These are phyloP conservation scores for Cephus spinipes DNA, from an alignment of 2,888 invertebrate genomes.

Conservation along the genomic window DNA sequence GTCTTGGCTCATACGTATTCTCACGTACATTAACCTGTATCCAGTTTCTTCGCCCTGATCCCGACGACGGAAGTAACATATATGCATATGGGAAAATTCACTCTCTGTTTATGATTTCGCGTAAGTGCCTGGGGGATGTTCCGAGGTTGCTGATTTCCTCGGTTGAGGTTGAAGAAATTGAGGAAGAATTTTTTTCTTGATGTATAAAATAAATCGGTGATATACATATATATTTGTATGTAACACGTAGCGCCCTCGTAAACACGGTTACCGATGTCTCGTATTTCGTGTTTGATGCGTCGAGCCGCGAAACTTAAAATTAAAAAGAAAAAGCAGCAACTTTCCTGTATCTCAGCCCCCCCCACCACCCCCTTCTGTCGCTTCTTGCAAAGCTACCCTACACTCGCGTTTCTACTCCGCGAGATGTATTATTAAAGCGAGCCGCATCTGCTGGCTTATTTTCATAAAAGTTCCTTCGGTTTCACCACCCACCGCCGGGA, in stretches of 20 bases:
- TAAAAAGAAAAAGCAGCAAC: conserved; percentile 23
- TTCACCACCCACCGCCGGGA: neutral
- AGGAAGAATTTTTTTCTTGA: neutral
- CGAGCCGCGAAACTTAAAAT: conserved; percentile 20
- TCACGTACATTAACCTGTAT: neutral
- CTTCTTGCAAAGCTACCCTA: neutral
- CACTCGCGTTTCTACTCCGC: conserved; percentile 10
- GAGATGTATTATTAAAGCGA: conserved; percentile 27
- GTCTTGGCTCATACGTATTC: neutral
- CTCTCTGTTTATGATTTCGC: neutral
- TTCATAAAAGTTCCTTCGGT: conserved; percentile 29
- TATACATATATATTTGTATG: neutral
- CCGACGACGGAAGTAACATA: neutral
- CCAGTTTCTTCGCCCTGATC: neutral
- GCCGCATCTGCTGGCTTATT: conserved; percentile 29
- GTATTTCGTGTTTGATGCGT: neutral
- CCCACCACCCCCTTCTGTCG: neutral
- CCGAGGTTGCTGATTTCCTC: neutral
- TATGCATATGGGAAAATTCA: neutral
- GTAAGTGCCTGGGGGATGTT: neutral
- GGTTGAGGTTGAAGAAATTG: neutral
- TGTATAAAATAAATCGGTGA: too few species aligned
- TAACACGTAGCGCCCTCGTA: neutral
- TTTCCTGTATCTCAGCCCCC: neutral
- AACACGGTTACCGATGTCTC: neutral